Percentiles rank a stretch among this genome's conserved stretches.
Conservation (phyloP, 2,113 vertebrate genomes). For the Acrocephalus kingi region DNA sequence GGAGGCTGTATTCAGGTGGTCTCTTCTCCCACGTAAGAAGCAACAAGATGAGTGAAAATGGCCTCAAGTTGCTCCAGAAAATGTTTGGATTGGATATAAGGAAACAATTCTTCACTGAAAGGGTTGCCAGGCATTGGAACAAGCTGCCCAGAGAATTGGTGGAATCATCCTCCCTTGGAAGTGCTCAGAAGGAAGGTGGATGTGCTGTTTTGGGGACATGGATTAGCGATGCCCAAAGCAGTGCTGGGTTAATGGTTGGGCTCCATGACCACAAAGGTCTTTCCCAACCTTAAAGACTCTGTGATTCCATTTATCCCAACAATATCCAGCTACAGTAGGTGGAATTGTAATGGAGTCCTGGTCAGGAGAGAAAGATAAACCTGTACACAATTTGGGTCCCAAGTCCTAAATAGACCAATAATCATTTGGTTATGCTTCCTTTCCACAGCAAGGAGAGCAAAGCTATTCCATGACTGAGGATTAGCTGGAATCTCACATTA, state of each 20-base stretch:
- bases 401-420: not conserved
- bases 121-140: not conserved
- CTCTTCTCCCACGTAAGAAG: not conserved
- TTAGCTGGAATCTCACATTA: not conserved
- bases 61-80: not conserved
- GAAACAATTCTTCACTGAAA: not conserved
- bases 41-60: not conserved
- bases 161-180: not conserved
- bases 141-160: not conserved
- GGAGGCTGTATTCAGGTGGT: not conserved
- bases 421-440: not conserved
- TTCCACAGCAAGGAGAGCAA: not conserved
- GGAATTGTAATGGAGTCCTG: not conserved
- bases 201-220: not conserved
- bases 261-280: not conserved
- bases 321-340: not conserved
- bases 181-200: not conserved
- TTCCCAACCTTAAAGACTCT: not conserved
- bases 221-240: not conserved
- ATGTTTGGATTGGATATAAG: not conserved
- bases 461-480: not conserved
- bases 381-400: not conserved
- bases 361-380: not conserved
- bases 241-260: not conserved
- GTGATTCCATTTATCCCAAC: not conserved